Conservation (phyloP, 1,140 invertebrate genomes). For the Drosophila auraria region DNA sequence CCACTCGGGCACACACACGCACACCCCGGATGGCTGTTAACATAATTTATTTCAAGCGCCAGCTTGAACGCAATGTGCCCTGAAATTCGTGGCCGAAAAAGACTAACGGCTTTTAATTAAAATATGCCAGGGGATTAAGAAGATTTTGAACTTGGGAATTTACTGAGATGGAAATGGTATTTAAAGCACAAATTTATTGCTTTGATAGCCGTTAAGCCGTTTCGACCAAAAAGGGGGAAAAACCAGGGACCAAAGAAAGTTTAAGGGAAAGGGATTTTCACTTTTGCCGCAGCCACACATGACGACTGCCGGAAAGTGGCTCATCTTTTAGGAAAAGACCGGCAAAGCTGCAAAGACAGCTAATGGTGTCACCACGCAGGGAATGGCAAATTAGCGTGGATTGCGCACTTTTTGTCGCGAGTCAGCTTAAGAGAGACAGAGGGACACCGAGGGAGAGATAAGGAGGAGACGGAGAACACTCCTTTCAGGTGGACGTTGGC, state of each 20-base stretch:
- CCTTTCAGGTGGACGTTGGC: conserved; percentile 37
- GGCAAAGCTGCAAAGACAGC: conserved; percentile 25
- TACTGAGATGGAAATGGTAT: conserved; percentile 19
- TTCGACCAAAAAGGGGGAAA: neutral
- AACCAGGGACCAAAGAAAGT: neutral
- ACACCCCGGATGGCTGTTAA: conserved; percentile 38
- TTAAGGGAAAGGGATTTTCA: neutral
- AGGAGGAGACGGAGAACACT: conserved; percentile 1
- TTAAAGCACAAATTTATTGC: conserved; percentile 27
- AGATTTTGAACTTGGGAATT: conserved; percentile 38
- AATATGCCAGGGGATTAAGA: conserved; percentile 29
- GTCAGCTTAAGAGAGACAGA: conserved; percentile 17
- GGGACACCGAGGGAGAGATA: neutral
- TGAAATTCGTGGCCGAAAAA: conserved; percentile 34
- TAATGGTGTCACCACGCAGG: conserved; percentile 59
- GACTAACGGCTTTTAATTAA: conserved; percentile 61
- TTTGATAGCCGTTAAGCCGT: neutral
- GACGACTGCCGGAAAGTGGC: conserved; percentile 19
- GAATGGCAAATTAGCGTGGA: conserved; percentile 71
- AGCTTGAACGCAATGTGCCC: conserved; percentile 28
- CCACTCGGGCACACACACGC: conserved; percentile 5
- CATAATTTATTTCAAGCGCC: conserved; percentile 48
- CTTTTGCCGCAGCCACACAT: conserved; percentile 10
- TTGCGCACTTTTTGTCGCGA: conserved; percentile 62
- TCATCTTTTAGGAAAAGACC: conserved; percentile 18